Evolutionary conservation across 2,888 invertebrate genomes (phyloP).

Genomic region (Torymus tubicola): DNA sequence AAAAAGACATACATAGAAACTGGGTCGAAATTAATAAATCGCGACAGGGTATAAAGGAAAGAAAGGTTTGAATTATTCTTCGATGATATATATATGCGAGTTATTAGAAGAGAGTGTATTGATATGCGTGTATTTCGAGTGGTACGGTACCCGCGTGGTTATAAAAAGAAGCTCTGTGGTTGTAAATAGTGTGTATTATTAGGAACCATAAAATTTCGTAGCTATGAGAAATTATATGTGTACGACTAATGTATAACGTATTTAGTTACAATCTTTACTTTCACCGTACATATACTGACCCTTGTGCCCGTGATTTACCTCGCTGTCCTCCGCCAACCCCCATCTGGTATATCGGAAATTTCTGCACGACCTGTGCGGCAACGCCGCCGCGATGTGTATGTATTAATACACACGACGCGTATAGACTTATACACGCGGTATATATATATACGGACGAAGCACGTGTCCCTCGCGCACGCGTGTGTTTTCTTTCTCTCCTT

Average conservation of each 20-base stretch:
- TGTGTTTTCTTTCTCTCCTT: too few species aligned
- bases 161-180: slow-evolving; percentile 19
- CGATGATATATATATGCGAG: background rate
- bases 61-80: background rate
- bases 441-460: background rate
- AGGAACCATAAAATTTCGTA: too few species aligned
- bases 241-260: too few species aligned
- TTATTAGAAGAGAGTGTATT: background rate
- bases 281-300: background rate
- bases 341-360: slow-evolving; percentile 5
- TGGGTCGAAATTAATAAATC: slow-evolving; percentile 21
- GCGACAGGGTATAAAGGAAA: too few species aligned
- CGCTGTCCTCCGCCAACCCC: too few species aligned
- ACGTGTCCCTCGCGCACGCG: too few species aligned
- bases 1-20: background rate
- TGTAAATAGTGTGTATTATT: too few species aligned
- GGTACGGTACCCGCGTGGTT: background rate
- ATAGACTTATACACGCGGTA: background rate
- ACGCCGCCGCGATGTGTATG: background rate
- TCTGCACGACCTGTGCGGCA: slow-evolving; percentile 7
- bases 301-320: background rate
- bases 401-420: background rate
- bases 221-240: too few species aligned
- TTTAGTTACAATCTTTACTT: too few species aligned
- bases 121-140: background rate